These are phyloP conservation scores for Lasiurus cinereus DNA, from an alignment of 2,113 vertebrate species.

Conservation along the genomic window DNA sequence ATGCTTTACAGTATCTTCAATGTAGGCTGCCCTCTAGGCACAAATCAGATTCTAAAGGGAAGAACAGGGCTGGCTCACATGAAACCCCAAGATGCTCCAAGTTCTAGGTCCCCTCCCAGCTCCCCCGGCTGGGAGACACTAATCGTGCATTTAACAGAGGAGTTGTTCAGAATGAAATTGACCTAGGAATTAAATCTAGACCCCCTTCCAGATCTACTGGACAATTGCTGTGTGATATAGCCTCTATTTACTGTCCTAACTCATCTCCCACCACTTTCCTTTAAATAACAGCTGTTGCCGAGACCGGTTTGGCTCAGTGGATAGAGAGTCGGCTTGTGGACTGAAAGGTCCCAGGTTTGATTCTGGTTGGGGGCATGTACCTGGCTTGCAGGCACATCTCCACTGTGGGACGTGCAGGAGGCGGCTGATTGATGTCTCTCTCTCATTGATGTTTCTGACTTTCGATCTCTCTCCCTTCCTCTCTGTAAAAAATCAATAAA, in stretches of 20 bases:
- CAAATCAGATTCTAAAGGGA: neutral
- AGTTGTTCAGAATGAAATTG: neutral
- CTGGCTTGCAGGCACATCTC: too few species aligned
- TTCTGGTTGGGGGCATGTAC: too few species aligned
- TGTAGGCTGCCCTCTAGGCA: neutral
- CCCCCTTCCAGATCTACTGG: neutral
- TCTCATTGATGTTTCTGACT: too few species aligned
- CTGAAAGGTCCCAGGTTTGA: too few species aligned
- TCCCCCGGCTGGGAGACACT: neutral
- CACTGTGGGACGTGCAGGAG: too few species aligned
- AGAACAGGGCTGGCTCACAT: neutral
- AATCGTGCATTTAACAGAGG: neutral
- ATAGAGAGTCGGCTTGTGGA: too few species aligned
- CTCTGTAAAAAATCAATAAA: too few species aligned
- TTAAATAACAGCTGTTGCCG: too few species aligned
- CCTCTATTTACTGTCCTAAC: neutral
- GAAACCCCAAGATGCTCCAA: neutral
- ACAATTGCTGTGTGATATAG: neutral
- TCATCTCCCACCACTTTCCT: neutral
- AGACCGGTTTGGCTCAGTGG: too few species aligned
- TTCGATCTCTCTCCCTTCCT: too few species aligned
- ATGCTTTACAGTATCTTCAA: neutral
- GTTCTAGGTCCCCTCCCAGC: neutral
- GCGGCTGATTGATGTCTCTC: too few species aligned
- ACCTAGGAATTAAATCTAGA: neutral